A percentile compares a stretch with the other conserved stretches of the same genome.
Conservation (phyloP, 1,140 invertebrate genomes). For the Temnothorax curvispinosus region DNA sequence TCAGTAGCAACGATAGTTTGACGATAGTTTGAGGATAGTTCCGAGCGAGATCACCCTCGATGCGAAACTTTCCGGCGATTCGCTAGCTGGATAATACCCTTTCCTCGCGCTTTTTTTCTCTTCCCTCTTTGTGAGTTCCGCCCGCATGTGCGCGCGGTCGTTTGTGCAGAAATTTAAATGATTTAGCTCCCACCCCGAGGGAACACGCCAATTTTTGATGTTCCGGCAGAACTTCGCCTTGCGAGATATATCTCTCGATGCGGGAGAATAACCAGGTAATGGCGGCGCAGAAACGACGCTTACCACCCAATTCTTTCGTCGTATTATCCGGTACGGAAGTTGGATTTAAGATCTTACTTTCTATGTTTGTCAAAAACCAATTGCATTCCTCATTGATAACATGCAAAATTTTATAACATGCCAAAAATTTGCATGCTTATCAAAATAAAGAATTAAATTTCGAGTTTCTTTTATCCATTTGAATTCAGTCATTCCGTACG, state of each 20-base stretch:
- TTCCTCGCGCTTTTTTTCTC: slow-evolving; percentile 1
- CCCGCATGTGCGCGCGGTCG: slow-evolving; percentile 53
- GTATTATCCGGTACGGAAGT: background rate
- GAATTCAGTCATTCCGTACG: background rate
- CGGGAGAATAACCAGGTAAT: slow-evolving; percentile 11
- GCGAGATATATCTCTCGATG: slow-evolving; percentile 42
- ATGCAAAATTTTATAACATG: background rate
- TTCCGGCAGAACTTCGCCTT: slow-evolving; percentile 48
- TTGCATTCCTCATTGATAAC: background rate
- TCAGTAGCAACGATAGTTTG: slow-evolving; percentile 59
- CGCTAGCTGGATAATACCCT: slow-evolving; percentile 42
- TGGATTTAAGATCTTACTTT: background rate
- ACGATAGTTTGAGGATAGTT: slow-evolving; percentile 58
- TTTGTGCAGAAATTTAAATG: slow-evolving; percentile 62
- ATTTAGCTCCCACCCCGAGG: slow-evolving; percentile 50
- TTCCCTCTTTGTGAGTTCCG: background rate
- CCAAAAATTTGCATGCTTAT: background rate
- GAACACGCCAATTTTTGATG: slow-evolving; percentile 53
- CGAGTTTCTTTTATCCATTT: background rate
- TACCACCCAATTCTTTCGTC: background rate
- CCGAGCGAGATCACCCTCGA: slow-evolving; percentile 34
- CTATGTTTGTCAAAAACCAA: background rate
- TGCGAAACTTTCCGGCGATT: slow-evolving; percentile 43
- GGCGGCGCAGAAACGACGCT: slow-evolving; percentile 1
- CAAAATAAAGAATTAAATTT: background rate